A percentile compares a stretch with the other conserved stretches of the same genome.
These are phyloP conservation scores for Harpegnathos saltator DNA, from an alignment of 1,140 invertebrate species.

Conservation along the genomic window DNA sequence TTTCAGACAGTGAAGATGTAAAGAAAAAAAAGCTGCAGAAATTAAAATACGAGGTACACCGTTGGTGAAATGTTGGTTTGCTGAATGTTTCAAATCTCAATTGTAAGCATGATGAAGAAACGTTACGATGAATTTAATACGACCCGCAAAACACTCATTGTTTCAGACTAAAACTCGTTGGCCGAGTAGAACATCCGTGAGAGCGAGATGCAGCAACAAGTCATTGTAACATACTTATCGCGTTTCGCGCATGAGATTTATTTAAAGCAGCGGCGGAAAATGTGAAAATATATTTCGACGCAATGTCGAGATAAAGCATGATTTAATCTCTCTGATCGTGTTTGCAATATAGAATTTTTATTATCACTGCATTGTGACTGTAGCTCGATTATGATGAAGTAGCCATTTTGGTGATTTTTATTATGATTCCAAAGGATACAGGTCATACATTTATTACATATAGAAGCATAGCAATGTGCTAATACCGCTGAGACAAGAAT, in stretches of 20 bases:
- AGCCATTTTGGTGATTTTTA: slow-evolving; percentile 20
- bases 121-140: background rate
- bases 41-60: slow-evolving; percentile 54
- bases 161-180: slow-evolving; percentile 70
- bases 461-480: slow-evolving; percentile 24
- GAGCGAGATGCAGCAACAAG: background rate
- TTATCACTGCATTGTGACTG: background rate
- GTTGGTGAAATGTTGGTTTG: background rate
- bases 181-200: slow-evolving; percentile 60
- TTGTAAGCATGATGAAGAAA: background rate
- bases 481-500: slow-evolving; percentile 35
- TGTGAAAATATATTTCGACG: background rate
- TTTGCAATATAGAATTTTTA: background rate
- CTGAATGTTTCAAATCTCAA: background rate
- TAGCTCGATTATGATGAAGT: background rate
- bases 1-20: slow-evolving; percentile 68
- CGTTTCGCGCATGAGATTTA: background rate
- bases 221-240: background rate
- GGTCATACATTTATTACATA: slow-evolving; percentile 56
- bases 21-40: slow-evolving; percentile 2
- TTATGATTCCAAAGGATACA: slow-evolving; percentile 57
- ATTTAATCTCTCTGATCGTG: background rate
- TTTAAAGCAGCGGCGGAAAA: too few relatives aligned
- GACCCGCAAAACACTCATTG: slow-evolving; percentile 6
- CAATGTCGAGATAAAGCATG: background rate